Percentiles rank a stretch among this genome's conserved stretches.
These are phyloP conservation scores for Agriopis marginaria DNA, from an alignment of 2,888 invertebrate genomes.

Conservation along the genomic window DNA sequence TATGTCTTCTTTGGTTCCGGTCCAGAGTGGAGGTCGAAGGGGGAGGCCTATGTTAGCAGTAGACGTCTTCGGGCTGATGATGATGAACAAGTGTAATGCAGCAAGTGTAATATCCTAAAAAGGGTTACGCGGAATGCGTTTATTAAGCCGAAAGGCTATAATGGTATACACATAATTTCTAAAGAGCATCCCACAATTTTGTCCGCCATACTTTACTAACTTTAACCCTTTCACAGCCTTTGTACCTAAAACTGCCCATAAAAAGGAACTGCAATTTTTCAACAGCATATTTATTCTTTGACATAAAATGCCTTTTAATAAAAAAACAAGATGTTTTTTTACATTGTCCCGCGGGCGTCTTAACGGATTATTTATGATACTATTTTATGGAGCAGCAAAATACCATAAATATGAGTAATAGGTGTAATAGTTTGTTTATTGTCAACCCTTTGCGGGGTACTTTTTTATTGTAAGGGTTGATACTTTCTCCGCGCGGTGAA, in stretches of 20 bases:
- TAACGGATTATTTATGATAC: slow-evolving; percentile 26
- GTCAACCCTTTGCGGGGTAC: slow-evolving; percentile 39
- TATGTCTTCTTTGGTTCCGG: too few species aligned
- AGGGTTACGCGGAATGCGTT: too few species aligned
- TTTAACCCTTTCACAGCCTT: slow-evolving; percentile 15
- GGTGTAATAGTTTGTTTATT: slow-evolving; percentile 32
- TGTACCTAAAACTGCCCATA: slow-evolving; percentile 13
- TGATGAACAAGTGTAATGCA: too few species aligned
- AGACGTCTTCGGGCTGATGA: too few species aligned
- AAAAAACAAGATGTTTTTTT: slow-evolving; percentile 39
- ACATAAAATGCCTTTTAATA: slow-evolving; percentile 21
- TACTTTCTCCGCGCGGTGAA: slow-evolving; percentile 22
- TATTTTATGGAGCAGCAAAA: slow-evolving; percentile 40
- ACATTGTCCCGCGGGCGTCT: slow-evolving; percentile 46
- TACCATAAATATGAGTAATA: slow-evolving; percentile 40
- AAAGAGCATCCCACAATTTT: not conserved
- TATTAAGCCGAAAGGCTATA: too few species aligned
- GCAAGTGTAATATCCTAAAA: too few species aligned
- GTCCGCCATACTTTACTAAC: not conserved
- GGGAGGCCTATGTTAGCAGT: too few species aligned
- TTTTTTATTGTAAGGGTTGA: slow-evolving; percentile 21
- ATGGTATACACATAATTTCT: not conserved
- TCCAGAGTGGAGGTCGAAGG: too few species aligned
- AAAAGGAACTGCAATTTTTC: slow-evolving; percentile 22
- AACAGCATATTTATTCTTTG: not conserved